Conservation (phyloP, 2,113 vertebrate species). For the Parus major region DNA sequence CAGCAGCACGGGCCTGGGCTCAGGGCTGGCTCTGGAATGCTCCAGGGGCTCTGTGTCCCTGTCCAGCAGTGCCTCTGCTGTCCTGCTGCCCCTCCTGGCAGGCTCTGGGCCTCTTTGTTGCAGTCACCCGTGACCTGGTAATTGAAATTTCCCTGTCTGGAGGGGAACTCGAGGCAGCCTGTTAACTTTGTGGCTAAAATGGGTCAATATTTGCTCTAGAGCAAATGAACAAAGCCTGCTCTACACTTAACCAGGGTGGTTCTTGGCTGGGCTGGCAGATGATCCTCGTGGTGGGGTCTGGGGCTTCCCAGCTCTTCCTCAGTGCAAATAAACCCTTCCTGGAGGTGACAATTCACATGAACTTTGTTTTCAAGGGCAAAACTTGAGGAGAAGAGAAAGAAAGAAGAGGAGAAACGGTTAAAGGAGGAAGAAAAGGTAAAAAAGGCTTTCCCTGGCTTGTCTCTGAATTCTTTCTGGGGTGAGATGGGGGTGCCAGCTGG, state of each 20-base stretch:
- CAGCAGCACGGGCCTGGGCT: accelerated
- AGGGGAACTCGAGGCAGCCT: neutral
- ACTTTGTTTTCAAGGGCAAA: constrained; percentile 82
- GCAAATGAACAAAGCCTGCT: neutral
- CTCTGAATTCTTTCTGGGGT: accelerated
- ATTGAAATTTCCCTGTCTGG: neutral
- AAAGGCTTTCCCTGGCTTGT: neutral
- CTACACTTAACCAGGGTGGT: accelerated
- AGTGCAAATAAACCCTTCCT: neutral
- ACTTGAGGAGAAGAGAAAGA: constrained; percentile 94
- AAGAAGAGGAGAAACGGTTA: constrained; percentile 93
- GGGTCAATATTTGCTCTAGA: neutral
- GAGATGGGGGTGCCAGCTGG: neutral
- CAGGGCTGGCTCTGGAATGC: accelerated
- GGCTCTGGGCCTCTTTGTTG: neutral
- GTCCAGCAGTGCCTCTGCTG: neutral
- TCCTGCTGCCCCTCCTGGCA: neutral
- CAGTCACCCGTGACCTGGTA: neutral
- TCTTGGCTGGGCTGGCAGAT: neutral
- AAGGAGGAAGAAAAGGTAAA: constrained; percentile 93
- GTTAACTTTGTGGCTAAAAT: neutral
- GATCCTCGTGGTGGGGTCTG: neutral
- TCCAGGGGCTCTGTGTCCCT: accelerated
- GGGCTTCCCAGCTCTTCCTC: neutral
- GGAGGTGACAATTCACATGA: neutral